Conservation (phyloP, 1,140 invertebrate genomes). For the Geopemphigus sp. region DNA sequence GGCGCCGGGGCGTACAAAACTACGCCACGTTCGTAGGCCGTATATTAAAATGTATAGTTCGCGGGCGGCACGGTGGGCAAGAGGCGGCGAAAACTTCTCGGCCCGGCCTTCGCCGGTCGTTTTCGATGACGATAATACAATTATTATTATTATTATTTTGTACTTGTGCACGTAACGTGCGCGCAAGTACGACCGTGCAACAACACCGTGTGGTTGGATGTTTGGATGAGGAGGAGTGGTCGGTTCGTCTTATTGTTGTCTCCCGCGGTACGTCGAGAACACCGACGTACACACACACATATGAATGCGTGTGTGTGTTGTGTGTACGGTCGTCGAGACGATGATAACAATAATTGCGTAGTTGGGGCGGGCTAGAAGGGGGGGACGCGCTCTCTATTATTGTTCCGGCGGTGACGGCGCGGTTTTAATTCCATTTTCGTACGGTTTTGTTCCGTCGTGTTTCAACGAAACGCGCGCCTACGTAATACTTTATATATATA, state of each 20-base stretch:
- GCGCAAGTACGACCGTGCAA: too few species aligned
- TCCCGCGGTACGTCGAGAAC: not conserved
- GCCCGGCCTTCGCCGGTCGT: not conserved
- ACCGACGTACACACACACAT: not conserved
- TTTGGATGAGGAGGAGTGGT: not conserved
- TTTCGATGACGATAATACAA: slow-evolving; percentile 31
- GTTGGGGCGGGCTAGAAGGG: too few species aligned
- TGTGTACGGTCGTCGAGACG: not conserved
- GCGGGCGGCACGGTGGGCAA: not conserved
- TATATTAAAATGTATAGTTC: too few species aligned
- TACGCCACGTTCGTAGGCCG: too few species aligned
- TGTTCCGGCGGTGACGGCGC: not conserved
- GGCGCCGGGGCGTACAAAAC: too few species aligned
- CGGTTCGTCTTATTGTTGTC: slow-evolving; percentile 29
- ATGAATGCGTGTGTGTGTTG: not conserved
- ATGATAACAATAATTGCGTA: too few species aligned
- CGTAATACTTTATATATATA: not conserved
- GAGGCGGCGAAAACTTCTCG: slow-evolving; percentile 3
- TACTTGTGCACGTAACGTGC: not conserved
- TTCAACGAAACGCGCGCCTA: slow-evolving; percentile 7
- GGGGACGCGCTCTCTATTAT: too few species aligned
- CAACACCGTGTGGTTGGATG: not conserved
- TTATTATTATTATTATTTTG: too few species aligned
- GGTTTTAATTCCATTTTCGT: slow-evolving; percentile 11
- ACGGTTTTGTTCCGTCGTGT: slow-evolving; percentile 24